Base-by-base conservation (phyloP, 64 coral and sea anemone species). In the Stichodactyla mertensii region DNA sequence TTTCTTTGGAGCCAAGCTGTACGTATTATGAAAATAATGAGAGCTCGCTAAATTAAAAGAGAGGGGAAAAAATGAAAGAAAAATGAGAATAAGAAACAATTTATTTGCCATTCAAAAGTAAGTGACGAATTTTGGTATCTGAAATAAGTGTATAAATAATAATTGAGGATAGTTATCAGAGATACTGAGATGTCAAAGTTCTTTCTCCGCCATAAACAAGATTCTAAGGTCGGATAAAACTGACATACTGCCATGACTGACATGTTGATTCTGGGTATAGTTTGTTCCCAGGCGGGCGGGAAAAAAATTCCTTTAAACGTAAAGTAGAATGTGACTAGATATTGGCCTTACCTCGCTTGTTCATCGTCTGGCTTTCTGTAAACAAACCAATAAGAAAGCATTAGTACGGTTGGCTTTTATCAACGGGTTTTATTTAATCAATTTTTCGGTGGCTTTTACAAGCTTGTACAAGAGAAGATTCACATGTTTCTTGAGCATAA, bases 351-450 rank as follows among this genome's bases (percentile, higher is more conserved):
- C 69, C 69, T 74, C 69, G 23, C 69, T 74, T 74, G 69, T 74
- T 74, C 69, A 74, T 28, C 24, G 69, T 31, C 69, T 74, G 69
- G 69, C 69, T 31, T 74, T 31, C 69, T 74, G 69, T 27, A 74
- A 74, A 74, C 27, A 7, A 74, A 58, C 56, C 1, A 36, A 31
- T 74, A 74, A 31, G 10, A 36, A 74, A 74, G 10, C 4, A 11
- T 27, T 74, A 66, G 62, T 66, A 66, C 22, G 62, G 19, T 66
- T 66, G 22, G 62, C 19, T n/a, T 66, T 66, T n/a, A 66, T 66
- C 19, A 66, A 66, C 10, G 19, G 22, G 20, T 66, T 66, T 66
- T 22, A 6, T 6, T 66, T 18, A 15, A 15, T 61, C 1, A 45
- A 3, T 22, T 66, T 14, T 16, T 62, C 62, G 62, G 5, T n/a